Evolutionary conservation across 2,888 invertebrate species (phyloP), one percentile per base, ranked within the genome.

Genomic region (Punctoribates punctum): DNA sequence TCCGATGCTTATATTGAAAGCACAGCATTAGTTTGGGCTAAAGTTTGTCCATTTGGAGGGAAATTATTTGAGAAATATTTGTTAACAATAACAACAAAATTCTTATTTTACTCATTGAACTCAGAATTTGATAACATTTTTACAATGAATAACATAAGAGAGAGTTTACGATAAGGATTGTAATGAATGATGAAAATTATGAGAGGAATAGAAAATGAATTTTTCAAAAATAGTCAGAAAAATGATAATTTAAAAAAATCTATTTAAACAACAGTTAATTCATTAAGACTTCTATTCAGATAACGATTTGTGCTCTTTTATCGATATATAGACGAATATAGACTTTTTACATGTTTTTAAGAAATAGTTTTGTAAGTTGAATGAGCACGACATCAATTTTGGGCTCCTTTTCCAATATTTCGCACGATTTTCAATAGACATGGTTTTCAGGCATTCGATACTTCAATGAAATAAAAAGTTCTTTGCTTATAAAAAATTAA

Each of bases 101-200:
- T 42, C 42, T 42, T 42, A 42, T 42, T 42, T 42, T 42, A 42
- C 42, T 42, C 42, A 42, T 42, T 42, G 42, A 8, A 9, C 13
- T n/a, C 4, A 42, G 42, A 42, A 42, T 42, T 42, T 42, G 13
- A 13, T 42, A 42, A 42, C 42, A 42, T 42, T 42, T 42, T 42
- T 42, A 42, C 42, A 42, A 42, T 13, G 42, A 42, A 42, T 42
- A 42, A 9, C 6, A 42, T 42, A 42, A 42, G 42, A 42, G 42
- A 42, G 13, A 42, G 13, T 42, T 42, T 42, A 42, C 42, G 42
- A 42, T 42, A 42, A 42, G 42, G 1, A 9, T 13, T 20, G 4
- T n/a, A 51, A 51, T 51, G 51, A 51, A 13, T 42, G 51, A 51
- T 51, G 51, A 51, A 34, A 51, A n/a, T 51, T 20, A 51, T 51